Evolutionary conservation across 2,113 vertebrate genomes (phyloP).

Genomic region (Illadopsis cleaveri): DNA sequence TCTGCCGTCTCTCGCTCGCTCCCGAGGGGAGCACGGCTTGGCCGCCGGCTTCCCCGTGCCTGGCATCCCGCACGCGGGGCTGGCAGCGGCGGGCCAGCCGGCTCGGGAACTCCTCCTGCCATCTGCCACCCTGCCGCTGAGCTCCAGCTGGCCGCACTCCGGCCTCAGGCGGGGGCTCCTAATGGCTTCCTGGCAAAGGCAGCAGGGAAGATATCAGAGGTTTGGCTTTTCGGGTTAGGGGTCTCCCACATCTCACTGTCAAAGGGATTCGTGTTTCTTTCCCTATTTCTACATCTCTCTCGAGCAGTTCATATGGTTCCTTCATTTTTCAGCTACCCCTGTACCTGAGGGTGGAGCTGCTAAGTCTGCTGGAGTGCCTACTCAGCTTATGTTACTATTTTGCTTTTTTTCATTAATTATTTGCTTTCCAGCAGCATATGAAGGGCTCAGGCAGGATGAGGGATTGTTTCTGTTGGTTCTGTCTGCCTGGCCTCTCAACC

Average conservation of each 20-base stretch:
- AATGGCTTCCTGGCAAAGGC: not conserved
- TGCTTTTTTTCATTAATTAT: not conserved
- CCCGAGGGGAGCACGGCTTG: not conserved
- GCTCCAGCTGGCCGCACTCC: not conserved
- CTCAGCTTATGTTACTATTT: not conserved
- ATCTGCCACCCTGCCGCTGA: not conserved
- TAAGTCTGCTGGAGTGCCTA: not conserved
- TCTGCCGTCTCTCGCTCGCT: not conserved
- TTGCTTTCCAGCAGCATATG: not conserved
- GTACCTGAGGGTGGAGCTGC: not conserved
- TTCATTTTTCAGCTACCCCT: not conserved
- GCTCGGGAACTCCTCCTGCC: not conserved
- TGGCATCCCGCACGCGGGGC: not conserved
- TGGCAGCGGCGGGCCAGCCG: not conserved
- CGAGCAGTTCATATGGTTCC: not conserved
- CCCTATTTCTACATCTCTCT: not conserved
- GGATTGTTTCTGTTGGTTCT: not conserved
- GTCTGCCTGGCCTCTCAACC: not conserved
- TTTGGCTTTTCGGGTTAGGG: not conserved
- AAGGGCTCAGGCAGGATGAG: not conserved
- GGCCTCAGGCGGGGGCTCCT: not conserved
- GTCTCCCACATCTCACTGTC: not conserved
- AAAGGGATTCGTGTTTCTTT: not conserved
- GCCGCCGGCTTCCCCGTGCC: not conserved
- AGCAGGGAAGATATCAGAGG: not conserved